These are phyloP conservation scores for Salvator merianae DNA, from an alignment of 2,113 vertebrate species.

Conservation along the genomic window DNA sequence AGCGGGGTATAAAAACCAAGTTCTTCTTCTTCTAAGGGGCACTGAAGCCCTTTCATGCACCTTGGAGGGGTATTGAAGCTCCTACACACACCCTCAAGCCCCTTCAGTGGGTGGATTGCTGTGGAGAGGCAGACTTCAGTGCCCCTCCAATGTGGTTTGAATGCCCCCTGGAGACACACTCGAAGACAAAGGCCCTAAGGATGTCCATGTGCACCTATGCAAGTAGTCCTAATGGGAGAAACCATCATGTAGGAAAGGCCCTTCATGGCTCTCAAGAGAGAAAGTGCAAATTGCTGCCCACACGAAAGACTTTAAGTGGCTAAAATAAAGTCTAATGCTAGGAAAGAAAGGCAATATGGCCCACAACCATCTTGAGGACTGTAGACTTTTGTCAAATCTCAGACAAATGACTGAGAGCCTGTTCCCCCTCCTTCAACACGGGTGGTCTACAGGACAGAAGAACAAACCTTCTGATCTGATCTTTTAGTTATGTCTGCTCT, in stretches of 20 bases:
- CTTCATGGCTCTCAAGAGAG: neutral
- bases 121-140: no score
- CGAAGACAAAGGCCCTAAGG: neutral
- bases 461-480: neutral
- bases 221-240: neutral
- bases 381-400: slow-evolving; percentile 5
- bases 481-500: neutral
- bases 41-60: no score
- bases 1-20: no score
- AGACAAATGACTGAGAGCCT: neutral
- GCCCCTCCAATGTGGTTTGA: no score
- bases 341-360: neutral
- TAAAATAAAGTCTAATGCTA: neutral
- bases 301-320: neutral
- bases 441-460: slow-evolving; percentile 48
- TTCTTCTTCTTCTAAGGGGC: no score
- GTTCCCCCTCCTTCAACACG: neutral
- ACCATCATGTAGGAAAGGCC: neutral
- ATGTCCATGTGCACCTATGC: neutral
- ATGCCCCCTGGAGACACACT: no score
- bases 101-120: no score
- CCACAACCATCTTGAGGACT: slow-evolving; percentile 5
- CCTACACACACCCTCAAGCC: no score
- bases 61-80: no score
- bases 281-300: neutral